A percentile compares a stretch with the other conserved stretches of the same genome.
Conservation (phyloP, 2,888 invertebrate genomes). For the Caenorhabditis zanzibari region DNA sequence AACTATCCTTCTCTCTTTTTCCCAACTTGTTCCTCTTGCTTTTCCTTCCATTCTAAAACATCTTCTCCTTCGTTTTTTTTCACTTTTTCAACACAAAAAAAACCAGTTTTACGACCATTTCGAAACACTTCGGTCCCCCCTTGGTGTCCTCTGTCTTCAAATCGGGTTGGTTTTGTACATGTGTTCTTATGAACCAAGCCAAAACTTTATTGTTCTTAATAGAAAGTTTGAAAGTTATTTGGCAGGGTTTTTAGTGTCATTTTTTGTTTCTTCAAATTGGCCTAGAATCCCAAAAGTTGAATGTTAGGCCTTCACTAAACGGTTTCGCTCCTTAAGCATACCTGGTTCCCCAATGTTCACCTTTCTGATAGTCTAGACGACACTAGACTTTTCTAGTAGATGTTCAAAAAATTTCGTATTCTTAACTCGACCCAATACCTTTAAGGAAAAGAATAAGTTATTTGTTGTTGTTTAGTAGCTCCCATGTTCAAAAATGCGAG, state of each 20-base stretch:
- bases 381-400: too few relatives aligned
- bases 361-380: too few relatives aligned
- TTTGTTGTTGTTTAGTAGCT: constrained; percentile 6
- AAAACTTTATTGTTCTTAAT: not conserved
- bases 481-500: constrained; percentile 8
- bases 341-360: too few relatives aligned
- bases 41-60: not conserved
- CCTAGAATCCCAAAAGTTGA: too few relatives aligned
- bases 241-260: too few relatives aligned
- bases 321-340: too few relatives aligned
- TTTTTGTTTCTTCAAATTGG: too few relatives aligned
- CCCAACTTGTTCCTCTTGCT: constrained; percentile 17
- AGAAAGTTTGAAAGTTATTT: too few relatives aligned
- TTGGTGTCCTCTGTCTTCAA: not conserved
- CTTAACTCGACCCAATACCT: not conserved
- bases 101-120: constrained; percentile 48
- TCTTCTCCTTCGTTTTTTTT: not conserved
- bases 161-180: not conserved
- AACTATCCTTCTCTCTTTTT: too few relatives aligned
- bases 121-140: constrained; percentile 28
- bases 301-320: not conserved
- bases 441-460: not conserved
- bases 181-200: not conserved
- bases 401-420: too few relatives aligned
- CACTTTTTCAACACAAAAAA: not conserved